Evolutionary conservation across 2,797 vertebrate genomes (phyloP), one percentile per base, ranked within the genome.

Genomic region (Hypotaenidia philippensis): DNA sequence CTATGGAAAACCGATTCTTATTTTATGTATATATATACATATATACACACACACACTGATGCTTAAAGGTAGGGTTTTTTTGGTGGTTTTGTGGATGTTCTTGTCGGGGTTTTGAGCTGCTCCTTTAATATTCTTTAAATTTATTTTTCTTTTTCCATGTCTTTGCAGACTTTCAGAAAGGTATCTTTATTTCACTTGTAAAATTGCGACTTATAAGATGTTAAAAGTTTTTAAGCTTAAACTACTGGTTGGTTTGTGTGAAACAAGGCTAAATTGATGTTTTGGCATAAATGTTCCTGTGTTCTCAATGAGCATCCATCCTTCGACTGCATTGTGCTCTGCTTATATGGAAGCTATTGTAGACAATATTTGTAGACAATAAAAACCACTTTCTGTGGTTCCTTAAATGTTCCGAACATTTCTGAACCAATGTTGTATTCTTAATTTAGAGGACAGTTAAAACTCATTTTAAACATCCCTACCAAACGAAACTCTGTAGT

Each of bases 61-160:
- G 44, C 11, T 53, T 63, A 55, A 70, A 50, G 25, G 23, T 23
- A 25, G 14, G 1, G 66, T 8, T 45, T 44, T 9, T 0, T 23
- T 8, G 3, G 4, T 53, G 31, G 2, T 31, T 60, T 68, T 57
- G 5, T 61, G 8, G 8, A 41, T 14, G 17, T 41, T 41, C 41
- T 7, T 75, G 5, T 0, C 0, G 11, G 53, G 36, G 36, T 45
- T 61, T 56, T 34, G 5, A 6, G 8, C 5, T 29, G 61, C 23
- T 75, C 11, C 76, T 78, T 64, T 83, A 5, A 8, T 64, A 29
- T 34, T 80, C 7, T 57, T 88, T 60, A 60, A 10, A n/a, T 55
- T 72, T 84, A 13, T 5, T 1, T 52, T n/a, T 64, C 9, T 76
- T 92, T 57, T 52, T 44, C 20, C 36, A 31, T 66, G 17, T 56